These are phyloP conservation scores for Pomatostomus ruficeps DNA, from an alignment of 2,113 vertebrate genomes.

Conservation along the genomic window DNA sequence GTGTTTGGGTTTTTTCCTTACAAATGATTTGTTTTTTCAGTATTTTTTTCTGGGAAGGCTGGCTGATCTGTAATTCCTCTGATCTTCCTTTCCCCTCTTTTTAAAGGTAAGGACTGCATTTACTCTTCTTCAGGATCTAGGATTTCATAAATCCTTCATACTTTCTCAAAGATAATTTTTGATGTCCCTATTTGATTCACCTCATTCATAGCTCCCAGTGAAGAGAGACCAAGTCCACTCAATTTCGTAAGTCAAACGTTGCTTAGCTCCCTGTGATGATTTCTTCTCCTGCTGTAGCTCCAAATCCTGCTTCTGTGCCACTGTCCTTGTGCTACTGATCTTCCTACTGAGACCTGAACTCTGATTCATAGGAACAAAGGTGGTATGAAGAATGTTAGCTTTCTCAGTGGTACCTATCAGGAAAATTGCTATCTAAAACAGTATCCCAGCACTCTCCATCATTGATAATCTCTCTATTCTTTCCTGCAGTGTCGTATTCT, in stretches of 20 bases:
- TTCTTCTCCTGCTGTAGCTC: background rate
- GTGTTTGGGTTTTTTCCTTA: background rate
- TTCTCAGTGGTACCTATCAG: background rate
- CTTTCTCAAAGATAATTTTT: background rate
- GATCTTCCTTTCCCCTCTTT: background rate
- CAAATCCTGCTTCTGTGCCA: background rate
- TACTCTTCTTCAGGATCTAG: background rate
- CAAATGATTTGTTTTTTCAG: background rate
- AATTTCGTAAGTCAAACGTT: background rate
- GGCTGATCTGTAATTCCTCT: background rate
- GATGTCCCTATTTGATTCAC: background rate
- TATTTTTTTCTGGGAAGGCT: background rate
- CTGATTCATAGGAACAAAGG: background rate
- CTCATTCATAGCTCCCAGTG: background rate
- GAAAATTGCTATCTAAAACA: background rate
- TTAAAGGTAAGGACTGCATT: background rate
- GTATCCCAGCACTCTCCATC: background rate
- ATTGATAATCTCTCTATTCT: background rate
- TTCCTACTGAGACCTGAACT: background rate
- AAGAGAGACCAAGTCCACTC: background rate
- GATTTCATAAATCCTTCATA: background rate
- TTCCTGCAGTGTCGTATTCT: background rate
- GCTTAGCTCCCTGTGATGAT: background rate
- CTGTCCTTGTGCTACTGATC: background rate
- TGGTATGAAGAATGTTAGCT: background rate